Evolutionary conservation across 2,113 vertebrate species (phyloP), one percentile per base, ranked within the genome.

Genomic region (Numida meleagris): DNA sequence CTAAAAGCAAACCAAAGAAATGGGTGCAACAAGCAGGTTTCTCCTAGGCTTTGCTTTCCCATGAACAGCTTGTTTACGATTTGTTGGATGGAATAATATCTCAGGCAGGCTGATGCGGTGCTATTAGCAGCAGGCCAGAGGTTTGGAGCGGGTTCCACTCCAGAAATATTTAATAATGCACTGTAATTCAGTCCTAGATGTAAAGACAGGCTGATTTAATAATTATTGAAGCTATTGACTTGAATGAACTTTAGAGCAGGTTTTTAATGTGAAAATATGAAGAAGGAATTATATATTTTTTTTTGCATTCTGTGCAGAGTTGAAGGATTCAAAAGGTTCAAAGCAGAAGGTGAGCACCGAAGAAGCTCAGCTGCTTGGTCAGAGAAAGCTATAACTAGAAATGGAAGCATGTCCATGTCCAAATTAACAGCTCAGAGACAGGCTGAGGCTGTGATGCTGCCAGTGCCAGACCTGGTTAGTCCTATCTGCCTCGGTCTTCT

Each of bases 101-200:
- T 78, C 62, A 86, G 57, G 73, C 68, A 86, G 79, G 65, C 68
- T 72, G 57, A 31, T 82, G 62, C 34, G 31, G 40, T 66, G 76
- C 46, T 88, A 45, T 89, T 93, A 88, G 72, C 79, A 88, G 72
- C 61, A 80, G 90, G 65, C 82, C 76, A 93, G 65, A 84, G 68
- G 58, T 86, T 91, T 86, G 21, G 62, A 59, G 48, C 33, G 82
- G 70, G 82, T 95, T 90, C 70, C 61, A 81, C 76, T 94, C 82
- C 70, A 95, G 82, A 88, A 83, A 34, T 65, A 75, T 91, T 95
- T 90, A 93, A 86, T 84, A 71, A 76, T 84, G 65, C 61, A 55
- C 88, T 14, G 1, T 96, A 86, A 95, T 68, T 96, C 88, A 94
- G 76, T 50, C n/a, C 40, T 57, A 24, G n/a, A 61, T 84, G 91